Conservation (phyloP, 2,797 vertebrate species). For the Labeo calbasu region DNA sequence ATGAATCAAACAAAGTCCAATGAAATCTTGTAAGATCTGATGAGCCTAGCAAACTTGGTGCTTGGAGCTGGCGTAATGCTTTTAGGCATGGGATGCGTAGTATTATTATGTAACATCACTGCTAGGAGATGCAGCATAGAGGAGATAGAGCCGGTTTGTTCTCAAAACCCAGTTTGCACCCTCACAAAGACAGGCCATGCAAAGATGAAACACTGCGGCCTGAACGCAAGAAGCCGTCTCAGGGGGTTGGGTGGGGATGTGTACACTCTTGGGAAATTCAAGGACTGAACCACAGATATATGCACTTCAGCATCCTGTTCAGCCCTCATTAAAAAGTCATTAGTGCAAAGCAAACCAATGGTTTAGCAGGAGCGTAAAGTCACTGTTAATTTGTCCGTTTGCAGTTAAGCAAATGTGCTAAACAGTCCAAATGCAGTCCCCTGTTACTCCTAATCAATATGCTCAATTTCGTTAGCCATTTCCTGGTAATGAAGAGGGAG, state of each 20-base stretch:
- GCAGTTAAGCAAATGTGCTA: conserved; percentile 23
- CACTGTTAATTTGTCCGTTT: conserved; percentile 18
- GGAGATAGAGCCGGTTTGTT: conserved; percentile 21
- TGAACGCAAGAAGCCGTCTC: background rate
- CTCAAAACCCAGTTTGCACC: conserved; percentile 22
- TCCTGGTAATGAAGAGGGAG: background rate
- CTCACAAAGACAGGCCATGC: background rate
- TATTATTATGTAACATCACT: conserved; percentile 45
- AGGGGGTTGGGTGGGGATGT: background rate
- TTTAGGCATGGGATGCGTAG: conserved; percentile 39
- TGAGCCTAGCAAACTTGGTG: conserved; percentile 22
- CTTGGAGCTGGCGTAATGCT: conserved; percentile 22
- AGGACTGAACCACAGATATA: conserved; percentile 4
- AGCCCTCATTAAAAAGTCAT: conserved; percentile 29
- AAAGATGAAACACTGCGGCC: conserved; percentile 18
- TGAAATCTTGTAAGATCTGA: conserved; percentile 3
- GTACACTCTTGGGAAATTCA: background rate
- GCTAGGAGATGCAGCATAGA: conserved; percentile 9
- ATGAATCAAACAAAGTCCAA: too few relatives aligned
- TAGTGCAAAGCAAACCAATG: background rate
- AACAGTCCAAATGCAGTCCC: conserved; percentile 25
- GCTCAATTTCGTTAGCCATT: conserved; percentile 1
- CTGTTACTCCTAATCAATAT: conserved; percentile 16
- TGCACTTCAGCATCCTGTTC: conserved; percentile 38
- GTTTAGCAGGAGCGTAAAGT: background rate